These are phyloP conservation scores for Theocolax elegans DNA, from an alignment of 1,140 invertebrate species.

Conservation along the genomic window DNA sequence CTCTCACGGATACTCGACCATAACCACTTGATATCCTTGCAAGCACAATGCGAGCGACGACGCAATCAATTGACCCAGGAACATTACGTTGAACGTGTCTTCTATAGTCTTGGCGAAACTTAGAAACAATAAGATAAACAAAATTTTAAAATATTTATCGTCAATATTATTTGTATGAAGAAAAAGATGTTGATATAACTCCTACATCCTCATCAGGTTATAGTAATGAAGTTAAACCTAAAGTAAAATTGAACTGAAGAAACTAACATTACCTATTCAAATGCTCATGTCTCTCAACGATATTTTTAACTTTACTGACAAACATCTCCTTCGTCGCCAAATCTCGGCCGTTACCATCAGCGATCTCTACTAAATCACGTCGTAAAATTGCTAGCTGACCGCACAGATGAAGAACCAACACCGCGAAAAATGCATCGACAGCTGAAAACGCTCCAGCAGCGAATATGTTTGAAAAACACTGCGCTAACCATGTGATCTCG, in stretches of 20 bases:
- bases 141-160: too few species aligned
- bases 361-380: not conserved
- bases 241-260: too few species aligned
- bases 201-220: too few species aligned
- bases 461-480: conserved; percentile 57
- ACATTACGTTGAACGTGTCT: conserved; percentile 35
- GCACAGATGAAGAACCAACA: conserved; percentile 62
- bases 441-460: conserved; percentile 59
- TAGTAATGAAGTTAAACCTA: too few species aligned
- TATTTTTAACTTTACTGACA: not conserved
- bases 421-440: conserved; percentile 60
- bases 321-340: not conserved
- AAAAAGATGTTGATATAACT: too few species aligned
- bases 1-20: not conserved
- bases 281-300: conserved; percentile 23
- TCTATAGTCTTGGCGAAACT: conserved; percentile 30
- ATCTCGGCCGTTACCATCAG: too few species aligned
- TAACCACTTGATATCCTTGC: conserved; percentile 31
- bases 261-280: conserved; percentile 7
- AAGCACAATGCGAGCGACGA: conserved; percentile 19
- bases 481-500: conserved; percentile 64
- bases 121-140: too few species aligned
- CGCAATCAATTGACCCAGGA: conserved; percentile 14
- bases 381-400: conserved; percentile 54
- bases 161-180: too few species aligned